A percentile compares a stretch with the other conserved stretches of the same genome.
These are phyloP conservation scores for Tetanocera ferruginea DNA, from an alignment of 2,888 invertebrate genomes.

Conservation along the genomic window DNA sequence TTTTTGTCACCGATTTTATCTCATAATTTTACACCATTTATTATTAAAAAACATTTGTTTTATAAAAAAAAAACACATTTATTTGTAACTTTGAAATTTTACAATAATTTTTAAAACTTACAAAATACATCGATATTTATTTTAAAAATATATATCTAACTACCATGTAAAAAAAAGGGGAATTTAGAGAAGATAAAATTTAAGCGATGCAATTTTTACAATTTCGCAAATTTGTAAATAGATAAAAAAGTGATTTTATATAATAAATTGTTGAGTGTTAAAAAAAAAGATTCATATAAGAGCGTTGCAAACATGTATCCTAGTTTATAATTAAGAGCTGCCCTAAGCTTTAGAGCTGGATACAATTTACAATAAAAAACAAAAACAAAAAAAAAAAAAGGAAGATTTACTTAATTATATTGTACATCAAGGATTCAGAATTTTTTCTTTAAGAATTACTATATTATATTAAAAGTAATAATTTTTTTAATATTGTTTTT, in stretches of 20 bases:
- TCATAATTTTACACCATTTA: no score
- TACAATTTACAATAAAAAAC: not conserved
- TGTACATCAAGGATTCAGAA: not conserved
- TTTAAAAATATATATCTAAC: conserved; percentile 24
- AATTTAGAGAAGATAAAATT: conserved; percentile 7
- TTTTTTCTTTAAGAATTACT: not conserved
- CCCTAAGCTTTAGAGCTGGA: no score
- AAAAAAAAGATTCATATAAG: not conserved
- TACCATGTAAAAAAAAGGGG: not conserved
- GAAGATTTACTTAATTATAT: conserved; percentile 4
- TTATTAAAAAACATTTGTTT: not conserved
- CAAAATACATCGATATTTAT: conserved; percentile 11
- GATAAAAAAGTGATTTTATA: not conserved
- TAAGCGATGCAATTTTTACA: not conserved
- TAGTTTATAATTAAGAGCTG: not conserved
- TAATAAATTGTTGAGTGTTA: not conserved
- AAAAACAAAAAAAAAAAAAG: not conserved
- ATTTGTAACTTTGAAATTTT: conserved; percentile 31
- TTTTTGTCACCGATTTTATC: no score
- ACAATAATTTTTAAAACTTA: conserved; percentile 25
- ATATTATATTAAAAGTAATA: not conserved
- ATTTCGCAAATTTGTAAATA: conserved; percentile 9
- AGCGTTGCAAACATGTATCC: conserved; percentile 4
- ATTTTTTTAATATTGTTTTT: not conserved
- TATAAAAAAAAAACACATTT: conserved; percentile 25